Percentiles rank a stretch among this genome's conserved stretches.
phyloP scores from a whole-genome alignment of 2,113 vertebrate genomes.

The Hippopotamus amphibius region DNA sequence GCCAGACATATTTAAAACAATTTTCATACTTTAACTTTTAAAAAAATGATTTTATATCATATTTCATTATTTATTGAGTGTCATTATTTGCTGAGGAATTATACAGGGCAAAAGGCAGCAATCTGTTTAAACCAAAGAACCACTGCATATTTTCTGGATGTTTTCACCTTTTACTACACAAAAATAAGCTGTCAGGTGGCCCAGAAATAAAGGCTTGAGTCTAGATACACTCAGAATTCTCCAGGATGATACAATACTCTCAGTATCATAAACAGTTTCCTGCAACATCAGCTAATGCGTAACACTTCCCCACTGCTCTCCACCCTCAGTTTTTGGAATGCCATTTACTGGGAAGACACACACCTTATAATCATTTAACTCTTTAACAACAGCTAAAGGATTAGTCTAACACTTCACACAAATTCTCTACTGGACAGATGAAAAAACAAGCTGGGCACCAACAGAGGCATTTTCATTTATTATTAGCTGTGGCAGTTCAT shows the following conservation, averaged over 20 bases:
- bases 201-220: not conserved
- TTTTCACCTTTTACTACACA: slow-evolving; percentile 53
- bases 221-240: not conserved
- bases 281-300: not conserved
- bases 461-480: not conserved
- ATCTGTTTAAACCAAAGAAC: slow-evolving; percentile 50
- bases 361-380: not conserved
- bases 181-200: slow-evolving; percentile 14
- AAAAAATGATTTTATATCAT: slow-evolving; percentile 40
- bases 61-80: slow-evolving; percentile 59
- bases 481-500: not conserved
- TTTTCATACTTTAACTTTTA: slow-evolving; percentile 45
- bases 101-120: not conserved
- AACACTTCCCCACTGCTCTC: not conserved
- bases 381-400: not conserved
- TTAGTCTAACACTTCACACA: not conserved
- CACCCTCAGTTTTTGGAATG: not conserved
- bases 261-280: not conserved
- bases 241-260: not conserved
- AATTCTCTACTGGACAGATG: not conserved
- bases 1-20: slow-evolving; percentile 55
- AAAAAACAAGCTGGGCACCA: not conserved
- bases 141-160: slow-evolving; percentile 35
- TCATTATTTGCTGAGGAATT: slow-evolving; percentile 56
- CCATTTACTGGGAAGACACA: not conserved